Conservation (phyloP, 92 coral and sea anemone genomes). For the Muricea muricata region DNA sequence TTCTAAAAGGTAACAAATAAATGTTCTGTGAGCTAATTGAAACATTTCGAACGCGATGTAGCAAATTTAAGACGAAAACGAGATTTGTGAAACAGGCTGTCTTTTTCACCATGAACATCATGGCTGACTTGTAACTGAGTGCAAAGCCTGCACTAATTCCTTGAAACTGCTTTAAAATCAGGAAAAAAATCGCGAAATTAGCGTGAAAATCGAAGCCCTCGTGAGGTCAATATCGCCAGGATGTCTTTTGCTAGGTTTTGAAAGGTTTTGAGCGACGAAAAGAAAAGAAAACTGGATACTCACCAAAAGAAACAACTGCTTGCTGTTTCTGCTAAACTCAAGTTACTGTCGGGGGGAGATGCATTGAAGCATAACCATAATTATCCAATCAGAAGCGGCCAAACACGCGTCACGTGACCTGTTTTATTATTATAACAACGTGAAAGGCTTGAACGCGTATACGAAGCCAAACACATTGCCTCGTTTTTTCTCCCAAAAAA, state of each 20-base stretch:
- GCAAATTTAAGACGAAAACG: not conserved
- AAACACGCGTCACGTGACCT: slow-evolving; percentile 42
- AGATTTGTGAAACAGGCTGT: slow-evolving; percentile 24
- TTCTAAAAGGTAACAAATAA: slow-evolving; percentile 40
- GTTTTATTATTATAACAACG: slow-evolving; percentile 45
- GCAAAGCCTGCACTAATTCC: slow-evolving; percentile 43
- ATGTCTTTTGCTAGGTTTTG: slow-evolving; percentile 41
- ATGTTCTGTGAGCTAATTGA: not conserved
- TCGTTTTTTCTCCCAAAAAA: slow-evolving; percentile 8
- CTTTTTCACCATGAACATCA: slow-evolving; percentile 54
- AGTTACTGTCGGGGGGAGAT: slow-evolving; percentile 45
- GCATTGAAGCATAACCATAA: slow-evolving; percentile 42
- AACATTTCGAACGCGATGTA: slow-evolving; percentile 24
- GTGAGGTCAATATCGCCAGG: slow-evolving; percentile 39
- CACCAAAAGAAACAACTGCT: slow-evolving; percentile 54
- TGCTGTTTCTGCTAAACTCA: slow-evolving; percentile 50
- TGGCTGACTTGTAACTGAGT: slow-evolving; percentile 46
- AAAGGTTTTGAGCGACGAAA: slow-evolving; percentile 49
- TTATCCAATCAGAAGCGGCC: slow-evolving; percentile 29
- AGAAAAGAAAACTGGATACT: slow-evolving; percentile 32
- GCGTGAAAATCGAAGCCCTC: slow-evolving; percentile 47
- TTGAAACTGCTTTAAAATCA: slow-evolving; percentile 40
- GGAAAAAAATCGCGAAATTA: slow-evolving; percentile 41
- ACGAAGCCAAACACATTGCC: slow-evolving; percentile 29
- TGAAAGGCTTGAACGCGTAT: slow-evolving; percentile 24